Base-by-base conservation (phyloP, 1,140 invertebrate species). In the Steinernema feltiae region DNA sequence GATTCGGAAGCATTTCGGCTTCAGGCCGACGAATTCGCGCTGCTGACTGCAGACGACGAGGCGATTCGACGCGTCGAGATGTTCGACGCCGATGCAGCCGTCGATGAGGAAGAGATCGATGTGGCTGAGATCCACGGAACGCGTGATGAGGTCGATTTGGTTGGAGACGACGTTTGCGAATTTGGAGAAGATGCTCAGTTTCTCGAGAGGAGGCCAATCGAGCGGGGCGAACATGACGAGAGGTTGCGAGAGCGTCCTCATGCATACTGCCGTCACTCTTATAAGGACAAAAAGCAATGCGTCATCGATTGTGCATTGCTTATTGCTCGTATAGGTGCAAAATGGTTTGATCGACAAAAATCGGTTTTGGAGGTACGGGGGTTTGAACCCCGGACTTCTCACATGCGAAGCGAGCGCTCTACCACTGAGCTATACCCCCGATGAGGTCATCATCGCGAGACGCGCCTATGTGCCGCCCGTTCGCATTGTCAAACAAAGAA, bases 341-440 rank as follows among this genome's bases (percentile, higher is more conserved):
- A 41, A 63, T 17, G 53, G 2, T 7, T 63, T 21, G 15, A 7
- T 63, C 7, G 24, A 3, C 7, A 27, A 3, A 63, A 63, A 63
- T 15, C 2, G 70, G 3, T 29, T 7, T 53, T 53, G 73, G 35
- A 53, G 73, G 73, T 53, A 31, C 69, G 41, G 35, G 73, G 35
- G 30, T 21, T 74, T 53, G 72, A 77, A 78, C 72, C 75, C 75
- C 76, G 31, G 76, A 53, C 76, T 32, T 77, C 74, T 53, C 75
- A 27, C 72, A 76, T 78, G 76, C 75, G 35, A 77, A 78, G 74
- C 76, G 75, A 53, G 24, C 74, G 74, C 41, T 77, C 72, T 76
- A 78, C 76, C 72, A 31, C 76, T 76, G 72, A 77, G 72, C 75
- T 78, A 77, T 32, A 75, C 29, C 69, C 74, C 70, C 74, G 30